Evolutionary conservation across 2,113 vertebrate species (phyloP).

Genomic region (Pterocles burchelli): DNA sequence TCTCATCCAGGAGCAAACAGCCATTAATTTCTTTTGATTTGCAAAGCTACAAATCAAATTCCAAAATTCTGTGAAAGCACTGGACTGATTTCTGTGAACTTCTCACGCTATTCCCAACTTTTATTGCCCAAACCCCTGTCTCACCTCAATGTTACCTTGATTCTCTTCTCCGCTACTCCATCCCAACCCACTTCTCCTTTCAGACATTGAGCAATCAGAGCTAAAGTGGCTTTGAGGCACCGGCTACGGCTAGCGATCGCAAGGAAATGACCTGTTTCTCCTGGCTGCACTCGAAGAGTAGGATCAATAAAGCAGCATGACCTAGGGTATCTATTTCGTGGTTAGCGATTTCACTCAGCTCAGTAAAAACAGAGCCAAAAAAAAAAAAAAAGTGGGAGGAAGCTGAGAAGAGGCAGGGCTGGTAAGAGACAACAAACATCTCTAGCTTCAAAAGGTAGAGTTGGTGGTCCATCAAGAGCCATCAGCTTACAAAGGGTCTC

Average conservation of each 20-base stretch:
- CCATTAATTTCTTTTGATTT: background rate
- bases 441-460: background rate
- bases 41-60: background rate
- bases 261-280: background rate
- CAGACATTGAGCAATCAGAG: background rate
- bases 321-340: background rate
- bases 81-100: background rate
- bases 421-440: background rate
- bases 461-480: background rate
- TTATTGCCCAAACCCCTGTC: background rate
- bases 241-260: accelerated
- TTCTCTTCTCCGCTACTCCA: background rate
- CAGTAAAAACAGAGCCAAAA: background rate
- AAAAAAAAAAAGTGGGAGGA: background rate
- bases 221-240: background rate
- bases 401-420: background rate
- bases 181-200: background rate
- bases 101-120: accelerated
- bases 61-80: background rate
- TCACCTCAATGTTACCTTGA: accelerated
- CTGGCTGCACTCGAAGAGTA: background rate
- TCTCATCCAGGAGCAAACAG: background rate
- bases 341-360: background rate
- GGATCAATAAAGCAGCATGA: slow-evolving; percentile 3
- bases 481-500: background rate